Base-by-base conservation (phyloP, 2,888 invertebrate genomes). In the Aspidiotus rigidus region DNA sequence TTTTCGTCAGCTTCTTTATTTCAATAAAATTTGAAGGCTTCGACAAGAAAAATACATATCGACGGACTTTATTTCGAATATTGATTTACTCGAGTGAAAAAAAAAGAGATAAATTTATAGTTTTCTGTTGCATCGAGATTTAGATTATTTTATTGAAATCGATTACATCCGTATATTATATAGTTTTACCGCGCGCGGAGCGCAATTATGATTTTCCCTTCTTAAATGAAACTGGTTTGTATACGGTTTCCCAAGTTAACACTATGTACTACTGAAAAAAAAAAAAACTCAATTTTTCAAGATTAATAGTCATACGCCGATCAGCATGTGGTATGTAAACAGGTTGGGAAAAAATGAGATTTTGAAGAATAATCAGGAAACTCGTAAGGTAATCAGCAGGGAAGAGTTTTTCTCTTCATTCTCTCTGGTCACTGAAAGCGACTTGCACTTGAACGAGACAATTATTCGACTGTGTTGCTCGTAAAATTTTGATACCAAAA, bases 311-410 rank as follows among this genome's bases (percentile, higher is more conserved):
- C 57, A 66, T 66, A 66, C 59, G 59, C 49, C 39, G 41, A 39
- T 11, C 66, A 44, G 66, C 66, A 66, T 66, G 66, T 44, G 66
- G 66, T 66, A 66, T 28, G 59, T 57, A 66, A 66, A 15, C 66
- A 44, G 66, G 44, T 42, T 64, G 59, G 44, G 42, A 64, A 62
- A 62, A 62, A 66, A 66, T 66, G 57, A 66, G 59, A 66, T 66
- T 66, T 66, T 44, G 60, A 28, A 66, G 66, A 44, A 66, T 66
- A 66, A 66, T 66, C 66, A 66, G 66, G 66, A 57, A 64, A 66
- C 66, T 57, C 57, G 66, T 59, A 66, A 55, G 66, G 59, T 57
- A 59, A 64, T 57, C 66, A 66, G 66, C 66, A 66, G 66, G 66
- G 66, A 66, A 17, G 66, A 59, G 44, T 66, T 64, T 66, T 59